Conservation (phyloP, 1,140 invertebrate genomes). For the Oncopeltus fasciatus region DNA sequence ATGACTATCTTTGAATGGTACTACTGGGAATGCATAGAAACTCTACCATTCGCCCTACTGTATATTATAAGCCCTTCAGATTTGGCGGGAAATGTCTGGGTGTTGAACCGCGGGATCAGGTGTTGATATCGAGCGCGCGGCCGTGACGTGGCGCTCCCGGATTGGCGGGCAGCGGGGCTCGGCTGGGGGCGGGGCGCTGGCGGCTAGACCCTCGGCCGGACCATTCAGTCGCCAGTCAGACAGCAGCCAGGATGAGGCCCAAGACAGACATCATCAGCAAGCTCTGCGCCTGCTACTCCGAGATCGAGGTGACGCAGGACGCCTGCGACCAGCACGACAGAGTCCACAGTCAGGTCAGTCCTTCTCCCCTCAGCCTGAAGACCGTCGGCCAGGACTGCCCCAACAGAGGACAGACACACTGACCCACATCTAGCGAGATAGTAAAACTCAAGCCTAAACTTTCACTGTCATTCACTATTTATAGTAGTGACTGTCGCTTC, state of each 20-base stretch:
- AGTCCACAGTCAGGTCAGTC: neutral
- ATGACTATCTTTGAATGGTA: too few relatives aligned
- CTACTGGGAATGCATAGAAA: too few relatives aligned
- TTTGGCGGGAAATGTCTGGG: too few relatives aligned
- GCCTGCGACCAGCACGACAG: neutral
- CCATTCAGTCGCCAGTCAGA: neutral
- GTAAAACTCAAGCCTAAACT: too few relatives aligned
- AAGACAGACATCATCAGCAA: constrained; percentile 16
- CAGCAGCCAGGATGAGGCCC: constrained; percentile 11
- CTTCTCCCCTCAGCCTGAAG: too few relatives aligned
- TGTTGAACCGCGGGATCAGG: neutral
- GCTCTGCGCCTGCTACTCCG: constrained; percentile 9
- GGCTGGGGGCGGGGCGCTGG: neutral
- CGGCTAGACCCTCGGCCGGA: neutral
- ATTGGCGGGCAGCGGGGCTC: constrained; percentile 1
- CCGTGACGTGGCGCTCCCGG: neutral
- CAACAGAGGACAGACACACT: too few relatives aligned
- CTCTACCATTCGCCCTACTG: too few relatives aligned
- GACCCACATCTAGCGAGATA: too few relatives aligned
- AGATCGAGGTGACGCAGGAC: neutral
- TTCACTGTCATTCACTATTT: too few relatives aligned
- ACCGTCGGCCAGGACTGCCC: too few relatives aligned
- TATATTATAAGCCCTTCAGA: too few relatives aligned
- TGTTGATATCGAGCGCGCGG: neutral
- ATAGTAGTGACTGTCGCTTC: too few relatives aligned